phyloP scores from a whole-genome alignment of 2,888 invertebrate species.

The Aporophyla nigra region DNA sequence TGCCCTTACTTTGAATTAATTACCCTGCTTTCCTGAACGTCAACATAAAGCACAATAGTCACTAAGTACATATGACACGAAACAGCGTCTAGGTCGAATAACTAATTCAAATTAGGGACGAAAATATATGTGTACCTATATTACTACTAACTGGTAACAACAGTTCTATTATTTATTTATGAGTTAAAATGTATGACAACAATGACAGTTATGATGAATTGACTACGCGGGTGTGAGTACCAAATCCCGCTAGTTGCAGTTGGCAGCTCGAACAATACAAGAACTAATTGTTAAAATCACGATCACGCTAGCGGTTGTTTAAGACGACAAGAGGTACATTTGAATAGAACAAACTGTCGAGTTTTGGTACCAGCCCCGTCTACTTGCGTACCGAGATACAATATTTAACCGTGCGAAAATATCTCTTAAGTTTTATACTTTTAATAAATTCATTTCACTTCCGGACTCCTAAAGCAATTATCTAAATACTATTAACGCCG shows the following conservation, averaged over 20 bases:
- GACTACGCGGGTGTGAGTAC: conserved; percentile 76
- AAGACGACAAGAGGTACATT: conserved; percentile 24
- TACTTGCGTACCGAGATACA: conserved; percentile 81
- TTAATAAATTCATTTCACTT: conserved; percentile 90
- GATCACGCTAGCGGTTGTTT: conserved; percentile 12
- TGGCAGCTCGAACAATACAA: conserved; percentile 51
- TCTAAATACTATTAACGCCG: conserved; percentile 86
- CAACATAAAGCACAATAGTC: conserved; percentile 53
- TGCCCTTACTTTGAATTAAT: conserved; percentile 76
- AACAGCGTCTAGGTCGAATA: conserved; percentile 63
- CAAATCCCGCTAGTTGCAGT: conserved; percentile 67
- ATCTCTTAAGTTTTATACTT: conserved; percentile 87
- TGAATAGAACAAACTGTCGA: conserved; percentile 53
- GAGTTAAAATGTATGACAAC: conserved; percentile 74
- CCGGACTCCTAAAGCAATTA: conserved; percentile 91
- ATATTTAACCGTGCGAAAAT: conserved; percentile 90
- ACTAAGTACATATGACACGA: conserved; percentile 53
- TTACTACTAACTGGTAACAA: conserved; percentile 87
- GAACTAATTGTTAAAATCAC: conserved; percentile 18
- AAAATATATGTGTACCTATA: conserved; percentile 63
- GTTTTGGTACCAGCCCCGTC: conserved; percentile 70
- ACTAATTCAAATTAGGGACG: conserved; percentile 76
- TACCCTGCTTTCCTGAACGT: conserved; percentile 64
- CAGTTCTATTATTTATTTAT: conserved; percentile 78
- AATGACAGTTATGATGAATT: conserved; percentile 81